These are phyloP conservation scores for Willisornis vidua DNA, from an alignment of 2,113 vertebrate species.

Conservation along the genomic window DNA sequence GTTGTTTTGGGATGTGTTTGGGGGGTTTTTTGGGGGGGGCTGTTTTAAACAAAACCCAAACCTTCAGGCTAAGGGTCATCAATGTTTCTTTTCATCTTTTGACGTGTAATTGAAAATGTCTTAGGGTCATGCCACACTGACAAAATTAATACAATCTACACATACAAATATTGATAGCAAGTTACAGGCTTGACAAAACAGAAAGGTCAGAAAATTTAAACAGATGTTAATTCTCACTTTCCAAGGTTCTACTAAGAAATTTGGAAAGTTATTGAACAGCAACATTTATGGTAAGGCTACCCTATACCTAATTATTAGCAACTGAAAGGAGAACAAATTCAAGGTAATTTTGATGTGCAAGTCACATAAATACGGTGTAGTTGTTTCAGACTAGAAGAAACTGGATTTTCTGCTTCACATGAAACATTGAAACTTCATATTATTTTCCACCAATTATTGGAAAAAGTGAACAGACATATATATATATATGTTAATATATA, in stretches of 20 bases:
- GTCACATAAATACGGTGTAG: conserved; percentile 2
- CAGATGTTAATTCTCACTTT: not conserved
- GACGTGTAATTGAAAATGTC: not conserved
- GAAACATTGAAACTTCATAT: not conserved
- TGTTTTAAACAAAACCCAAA: not conserved
- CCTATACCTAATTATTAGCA: not conserved
- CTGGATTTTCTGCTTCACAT: conserved; percentile 34
- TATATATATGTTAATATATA: not conserved
- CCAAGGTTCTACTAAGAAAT: not conserved
- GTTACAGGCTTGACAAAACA: not conserved
- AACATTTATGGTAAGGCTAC: not conserved
- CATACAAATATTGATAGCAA: not conserved
- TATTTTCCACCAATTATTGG: not conserved
- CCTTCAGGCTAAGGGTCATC: not conserved
- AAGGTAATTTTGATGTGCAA: conserved; percentile 8
- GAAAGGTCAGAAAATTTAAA: not conserved
- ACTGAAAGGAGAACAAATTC: not conserved
- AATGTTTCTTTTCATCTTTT: not conserved
- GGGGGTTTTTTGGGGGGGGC: not conserved
- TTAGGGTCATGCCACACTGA: not conserved
- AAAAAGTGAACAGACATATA: not conserved
- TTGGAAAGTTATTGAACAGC: not conserved
- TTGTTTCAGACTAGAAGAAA: not conserved
- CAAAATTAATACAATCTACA: not conserved
- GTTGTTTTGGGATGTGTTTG: rapidly evolving